These are phyloP conservation scores for Dissostichus mawsoni DNA, from an alignment of 2,113 vertebrate species.

Conservation along the genomic window DNA sequence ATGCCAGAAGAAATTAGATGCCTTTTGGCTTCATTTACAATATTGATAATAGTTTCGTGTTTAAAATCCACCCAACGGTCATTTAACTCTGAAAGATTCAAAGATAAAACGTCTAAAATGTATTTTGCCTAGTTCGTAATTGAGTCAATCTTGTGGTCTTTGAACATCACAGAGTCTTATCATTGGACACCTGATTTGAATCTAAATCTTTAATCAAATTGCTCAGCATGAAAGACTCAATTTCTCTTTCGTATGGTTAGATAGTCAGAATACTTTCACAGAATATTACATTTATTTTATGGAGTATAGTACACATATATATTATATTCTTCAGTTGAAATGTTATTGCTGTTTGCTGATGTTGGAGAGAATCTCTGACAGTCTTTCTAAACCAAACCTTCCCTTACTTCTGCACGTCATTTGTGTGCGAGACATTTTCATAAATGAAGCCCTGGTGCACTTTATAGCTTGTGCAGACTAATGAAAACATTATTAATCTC, in stretches of 20 bases:
- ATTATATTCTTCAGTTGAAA: background rate
- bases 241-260: background rate
- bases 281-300: background rate
- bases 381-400: background rate
- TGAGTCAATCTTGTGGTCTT: conserved; percentile 1
- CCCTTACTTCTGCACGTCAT: background rate
- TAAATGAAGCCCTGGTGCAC: conserved; percentile 6
- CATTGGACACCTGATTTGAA: conserved; percentile 6
- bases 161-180: background rate
- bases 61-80: conserved; percentile 13
- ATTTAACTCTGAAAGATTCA: conserved; percentile 27
- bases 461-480: conserved; percentile 28
- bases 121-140: background rate
- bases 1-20: conserved; percentile 24
- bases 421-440: background rate
- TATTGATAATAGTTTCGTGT: background rate
- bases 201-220: background rate
- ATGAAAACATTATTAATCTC: conserved; percentile 51
- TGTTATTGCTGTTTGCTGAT: background rate
- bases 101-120: conserved; percentile 4
- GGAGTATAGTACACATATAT: background rate
- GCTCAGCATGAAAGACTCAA: background rate
- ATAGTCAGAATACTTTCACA: background rate
- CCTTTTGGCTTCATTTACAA: conserved; percentile 6
- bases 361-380: background rate